Conservation (phyloP, 2,113 vertebrate species). For the Aptenodytes patagonicus region DNA sequence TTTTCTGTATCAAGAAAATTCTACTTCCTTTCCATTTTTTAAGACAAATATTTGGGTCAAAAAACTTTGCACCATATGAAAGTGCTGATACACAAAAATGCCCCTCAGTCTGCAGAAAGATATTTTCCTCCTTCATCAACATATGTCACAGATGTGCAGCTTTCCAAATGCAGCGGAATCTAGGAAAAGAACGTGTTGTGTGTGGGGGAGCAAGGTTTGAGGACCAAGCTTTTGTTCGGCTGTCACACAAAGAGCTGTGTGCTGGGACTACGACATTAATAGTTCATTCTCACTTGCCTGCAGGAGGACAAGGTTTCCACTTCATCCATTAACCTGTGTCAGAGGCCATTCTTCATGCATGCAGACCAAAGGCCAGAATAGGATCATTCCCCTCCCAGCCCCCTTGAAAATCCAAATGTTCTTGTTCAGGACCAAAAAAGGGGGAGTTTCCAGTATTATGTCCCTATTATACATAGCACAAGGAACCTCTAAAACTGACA, state of each 20-base stretch:
- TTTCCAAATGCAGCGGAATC: not conserved
- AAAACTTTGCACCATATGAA: not conserved
- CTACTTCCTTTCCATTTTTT: not conserved
- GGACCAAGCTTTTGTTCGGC: not conserved
- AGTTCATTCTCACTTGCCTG: not conserved
- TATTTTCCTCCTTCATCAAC: not conserved
- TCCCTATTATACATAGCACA: not conserved
- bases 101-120: not conserved
- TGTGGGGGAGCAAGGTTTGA: not conserved
- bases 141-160: not conserved
- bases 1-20: not conserved
- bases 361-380: not conserved
- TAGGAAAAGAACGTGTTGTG: not conserved
- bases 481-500: not conserved
- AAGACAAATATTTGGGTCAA: not conserved
- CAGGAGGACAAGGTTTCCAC: not conserved
- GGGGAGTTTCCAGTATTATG: not conserved
- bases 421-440: not conserved
- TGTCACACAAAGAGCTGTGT: not conserved
- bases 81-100: not conserved
- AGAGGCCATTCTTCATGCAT: not conserved
- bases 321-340: not conserved
- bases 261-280: not conserved
- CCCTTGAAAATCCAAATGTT: not conserved
- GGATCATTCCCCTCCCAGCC: not conserved